Evolutionary conservation across 2,888 invertebrate species (phyloP), one percentile per base, ranked within the genome.

Genomic region (Scaptomyza tumidula): DNA sequence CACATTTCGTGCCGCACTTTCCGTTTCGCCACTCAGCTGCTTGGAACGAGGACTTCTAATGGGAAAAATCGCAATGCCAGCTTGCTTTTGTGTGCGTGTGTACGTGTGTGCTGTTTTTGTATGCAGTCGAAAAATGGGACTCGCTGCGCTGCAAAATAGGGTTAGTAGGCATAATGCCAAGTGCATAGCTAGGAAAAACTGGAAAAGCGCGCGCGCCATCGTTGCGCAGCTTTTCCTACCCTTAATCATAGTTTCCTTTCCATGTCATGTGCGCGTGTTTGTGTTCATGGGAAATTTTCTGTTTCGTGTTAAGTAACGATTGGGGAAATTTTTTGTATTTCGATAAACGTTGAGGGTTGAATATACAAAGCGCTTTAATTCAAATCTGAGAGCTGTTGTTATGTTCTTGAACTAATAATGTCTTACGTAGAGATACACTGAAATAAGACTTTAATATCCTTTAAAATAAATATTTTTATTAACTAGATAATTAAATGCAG

Each of bases 151-250:
- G 90, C 87, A 90, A 91, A 91, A 91, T 91, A 90, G 91, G 91
- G 91, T 91, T 90, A 91, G 90, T 91, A 90, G 91, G 91, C 90
- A 91, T 90, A 91, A 91, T 91, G 91, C 91, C 91, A 91, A 91
- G 91, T 91, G 91, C 91, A 91, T 90, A 89, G 85, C 74, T 86
- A 83, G 90, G 90, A 90, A 90, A 77, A 78, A 76, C 78, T 89
- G 89, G 90, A 90, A 89, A 74, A 69, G 74, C 84, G 66, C 58
- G 61, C 78, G 54, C 69, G 78, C 74, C 76, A 80, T 79, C 75
- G 75, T 69, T 86, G 83, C 82, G 86, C 87, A 88, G 79, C 79
- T 78, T 75, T 75, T 86, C 87, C 80, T 71, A 84, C 88, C 89
- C 89, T 72, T 88, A 89, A 79, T 55, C 68, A n/a, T 73, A 83